phyloP scores from a whole-genome alignment of 2,888 invertebrate species.

The Apodemia zela region DNA sequence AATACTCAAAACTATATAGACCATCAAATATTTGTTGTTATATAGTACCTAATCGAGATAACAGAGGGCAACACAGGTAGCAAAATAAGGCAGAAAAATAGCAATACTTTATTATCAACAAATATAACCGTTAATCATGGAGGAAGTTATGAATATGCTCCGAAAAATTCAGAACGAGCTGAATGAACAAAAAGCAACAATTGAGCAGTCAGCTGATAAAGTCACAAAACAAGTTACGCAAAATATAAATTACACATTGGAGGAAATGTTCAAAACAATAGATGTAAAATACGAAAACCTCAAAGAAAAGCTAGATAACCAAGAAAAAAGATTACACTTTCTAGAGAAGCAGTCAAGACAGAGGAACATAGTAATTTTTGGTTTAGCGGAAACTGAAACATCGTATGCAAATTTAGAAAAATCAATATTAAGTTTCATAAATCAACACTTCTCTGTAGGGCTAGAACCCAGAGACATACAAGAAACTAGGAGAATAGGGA shows the following conservation, averaged over 20 bases:
- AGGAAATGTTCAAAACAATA: too few species aligned
- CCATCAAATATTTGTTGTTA: not conserved
- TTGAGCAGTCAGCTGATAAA: conserved; percentile 6
- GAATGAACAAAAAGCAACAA: conserved; percentile 7
- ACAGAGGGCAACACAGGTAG: conserved; percentile 58
- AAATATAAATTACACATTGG: not conserved
- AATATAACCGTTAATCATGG: not conserved
- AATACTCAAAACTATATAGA: not conserved
- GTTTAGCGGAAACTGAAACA: not conserved
- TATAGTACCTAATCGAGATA: not conserved
- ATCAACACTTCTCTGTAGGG: not conserved
- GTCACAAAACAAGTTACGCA: too few species aligned
- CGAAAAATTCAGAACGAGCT: conserved; percentile 11
- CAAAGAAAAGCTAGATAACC: conserved; percentile 5
- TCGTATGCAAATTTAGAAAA: not conserved
- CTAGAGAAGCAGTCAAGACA: conserved; percentile 25
- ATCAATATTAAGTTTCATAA: not conserved
- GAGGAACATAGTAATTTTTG: conserved; percentile 19
- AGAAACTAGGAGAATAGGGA: not conserved
- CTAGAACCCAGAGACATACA: not conserved
- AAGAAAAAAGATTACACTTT: conserved; percentile 12
- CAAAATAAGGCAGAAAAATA: conserved; percentile 68
- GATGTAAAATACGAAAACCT: not conserved
- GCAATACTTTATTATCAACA: conserved; percentile 58
- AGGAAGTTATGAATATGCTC: conserved; percentile 17